Evolutionary conservation across 2,888 invertebrate genomes (phyloP), one percentile per base, ranked within the genome.

Genomic region (Heliconius hortense): DNA sequence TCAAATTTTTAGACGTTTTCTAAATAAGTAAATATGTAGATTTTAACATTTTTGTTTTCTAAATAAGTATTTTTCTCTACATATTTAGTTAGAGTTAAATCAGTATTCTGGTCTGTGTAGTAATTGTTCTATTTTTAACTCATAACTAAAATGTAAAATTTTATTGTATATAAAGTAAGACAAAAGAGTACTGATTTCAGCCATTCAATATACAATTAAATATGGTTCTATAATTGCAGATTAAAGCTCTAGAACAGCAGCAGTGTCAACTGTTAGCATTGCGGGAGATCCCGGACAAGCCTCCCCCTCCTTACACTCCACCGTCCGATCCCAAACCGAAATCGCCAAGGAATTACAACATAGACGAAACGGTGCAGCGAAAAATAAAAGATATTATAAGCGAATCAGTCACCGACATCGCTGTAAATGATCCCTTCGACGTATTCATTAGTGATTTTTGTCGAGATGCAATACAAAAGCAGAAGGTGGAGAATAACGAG

Each of bases 211-310:
- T 10, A n/a, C n/a, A n/a, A 56, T n/a, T 8, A 63, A 63, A 31
- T 63, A 31, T 63, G 8, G 24, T 64, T 35, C 53, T 5, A 35
- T 31, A 35, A 39, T 75, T 71, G 18, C 86, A 94, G 94, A 94
- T 94, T 76, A 93, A 93, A 80, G 94, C 91, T 3, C 80, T 94
- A 76, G 93, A 94, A 78, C 92, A 93, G 79, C 92, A 92, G 79
- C 92, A 93, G 80, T 87, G 87, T 77, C 87, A 88, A 35, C 74
- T 92, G 79, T 81, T 93, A n/a, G 90, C 89, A 1, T 90, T 93
- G 0, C 88, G 94, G 2, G 93, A 93, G 82, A 93, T 94, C 74
- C 94, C 94, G 0, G 94, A 94, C 82, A 94, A 94, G 77, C 94
- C 94, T 0, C 94, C 94, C 21, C 94, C 94, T 0, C 94, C 94